Evolutionary conservation across 2,888 invertebrate species (phyloP), one percentile per base, ranked within the genome.

Genomic region (Calephelis perditalis): DNA sequence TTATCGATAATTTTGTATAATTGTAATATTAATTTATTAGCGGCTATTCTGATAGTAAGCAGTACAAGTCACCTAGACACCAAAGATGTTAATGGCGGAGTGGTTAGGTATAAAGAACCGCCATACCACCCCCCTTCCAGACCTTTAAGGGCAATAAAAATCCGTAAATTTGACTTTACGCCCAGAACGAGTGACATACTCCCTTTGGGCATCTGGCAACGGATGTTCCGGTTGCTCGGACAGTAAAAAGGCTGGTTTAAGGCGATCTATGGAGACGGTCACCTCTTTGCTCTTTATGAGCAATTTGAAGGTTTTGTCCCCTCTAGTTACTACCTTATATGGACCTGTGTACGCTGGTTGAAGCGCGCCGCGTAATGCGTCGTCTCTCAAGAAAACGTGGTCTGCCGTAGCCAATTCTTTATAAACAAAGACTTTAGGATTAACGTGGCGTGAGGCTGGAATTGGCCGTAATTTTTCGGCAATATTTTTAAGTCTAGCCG

Each of bases 301-400:
- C 2, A 74, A 59, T 43, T 66, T 71, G 44, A 68, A 70, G 3
- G 59, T 46, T 59, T 72, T 74, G 7, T 63, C 68, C 0, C 65
- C 65, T 57, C 70, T 60, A 37, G 60, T 55, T 1, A 73, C 5
- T 0, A 73, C 71, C 44, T 66, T 46, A 40, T 73, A 62, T 5
- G 73, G 75, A 4, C 73, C 73, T 0, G 71, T 61, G 49, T 73
- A 74, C 0, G 73, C 65, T 0, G 73, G 70, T 52, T 71, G 65
- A 2, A 74, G 59, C 1, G 71, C 43, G 5, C 69, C 67, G 49
- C 67, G 67, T 26, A 63, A 7, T 0, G 67, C 60, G 44, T 73
- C 70, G 43, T 73, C 71, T 0, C 71, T 45, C 0, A 73, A 60
- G 57, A 71, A 73, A 0, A 73, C 71, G 44, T 71, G 69, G 11